Evolutionary conservation across 1,140 invertebrate species (phyloP).

Genomic region (Periplaneta americana): DNA sequence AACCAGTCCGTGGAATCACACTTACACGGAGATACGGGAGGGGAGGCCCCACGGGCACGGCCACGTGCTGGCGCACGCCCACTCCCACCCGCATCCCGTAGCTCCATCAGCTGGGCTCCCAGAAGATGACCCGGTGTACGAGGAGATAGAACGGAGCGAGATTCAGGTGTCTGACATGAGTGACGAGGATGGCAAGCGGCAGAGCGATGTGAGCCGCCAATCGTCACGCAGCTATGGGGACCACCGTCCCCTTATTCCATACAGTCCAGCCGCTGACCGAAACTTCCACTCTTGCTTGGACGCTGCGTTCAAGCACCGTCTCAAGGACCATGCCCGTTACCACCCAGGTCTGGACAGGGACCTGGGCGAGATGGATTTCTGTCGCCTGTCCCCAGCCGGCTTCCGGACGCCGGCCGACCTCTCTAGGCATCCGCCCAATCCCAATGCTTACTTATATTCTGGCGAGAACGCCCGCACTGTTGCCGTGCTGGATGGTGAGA

Average conservation of each 20-base stretch:
- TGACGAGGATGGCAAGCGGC: slow-evolving; percentile 69
- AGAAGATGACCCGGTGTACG: slow-evolving; percentile 73
- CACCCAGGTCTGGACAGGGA: not conserved
- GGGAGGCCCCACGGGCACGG: slow-evolving; percentile 32
- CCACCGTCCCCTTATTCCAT: slow-evolving; percentile 66
- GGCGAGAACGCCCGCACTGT: slow-evolving; percentile 50
- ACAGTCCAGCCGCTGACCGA: slow-evolving; percentile 34
- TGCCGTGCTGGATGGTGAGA: slow-evolving; percentile 74
- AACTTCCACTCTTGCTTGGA: slow-evolving; percentile 33
- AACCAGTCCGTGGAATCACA: slow-evolving; percentile 52
- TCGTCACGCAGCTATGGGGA: slow-evolving; percentile 76
- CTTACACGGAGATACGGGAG: slow-evolving; percentile 57
- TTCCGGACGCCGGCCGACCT: not conserved
- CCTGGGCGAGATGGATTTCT: not conserved
- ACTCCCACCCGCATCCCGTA: slow-evolving; percentile 28
- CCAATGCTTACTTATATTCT: slow-evolving; percentile 16
- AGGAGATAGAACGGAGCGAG: slow-evolving; percentile 67
- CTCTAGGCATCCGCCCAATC: slow-evolving; percentile 12
- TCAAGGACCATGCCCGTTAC: slow-evolving; percentile 49
- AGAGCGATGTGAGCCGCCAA: slow-evolving; percentile 68
- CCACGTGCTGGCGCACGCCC: slow-evolving; percentile 27
- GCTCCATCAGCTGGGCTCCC: slow-evolving; percentile 29
- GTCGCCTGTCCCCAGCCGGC: not conserved
- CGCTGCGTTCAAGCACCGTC: slow-evolving; percentile 35
- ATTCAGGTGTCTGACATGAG: slow-evolving; percentile 73